Base-by-base conservation (phyloP, 1,140 invertebrate species). In the Bradynema listronoti region DNA sequence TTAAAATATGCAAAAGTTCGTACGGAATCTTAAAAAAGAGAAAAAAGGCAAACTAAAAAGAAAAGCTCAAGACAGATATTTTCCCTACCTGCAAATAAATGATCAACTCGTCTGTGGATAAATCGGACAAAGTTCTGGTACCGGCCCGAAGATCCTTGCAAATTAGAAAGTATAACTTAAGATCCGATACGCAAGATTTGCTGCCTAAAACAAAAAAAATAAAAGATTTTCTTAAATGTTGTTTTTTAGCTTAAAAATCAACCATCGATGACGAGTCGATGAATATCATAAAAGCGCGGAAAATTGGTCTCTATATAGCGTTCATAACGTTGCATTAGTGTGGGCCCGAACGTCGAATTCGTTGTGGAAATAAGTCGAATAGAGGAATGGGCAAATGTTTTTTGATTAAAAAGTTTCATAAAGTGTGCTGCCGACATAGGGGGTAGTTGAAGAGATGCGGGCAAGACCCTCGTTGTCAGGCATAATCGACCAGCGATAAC, bases 121-220 rank as follows among this genome's bases (percentile, higher is more conserved):
- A 34, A 29, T 70, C 62, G 29, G 33, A 27, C 4, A 70, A 51
- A 11, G 51, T 51, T 7, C 56, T 49, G 9, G 52, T 68, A 11
- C 57, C 69, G 7, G 19, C 34, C 1, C 30, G 11, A n/a, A 73
- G 32, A 19, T 57, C 63, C 39, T 42, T 27, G n/a, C 36, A 41
- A 16, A 71, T 41, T 16, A 33, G 32, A 32, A 41, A 70, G 25
- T 68, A 70, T 14, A 47, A 53, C 46, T 72, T 70, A 1, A 70
- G 41, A 36, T 70, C 68, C 19, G 49, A 16, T 27, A 71, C 49
- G 27, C 68, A 72, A 51, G 58, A 72, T 22, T 58, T 59, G 27
- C 63, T 68, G 9, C 68, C 68, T 69, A 39, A 36, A 73, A 46
- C n/a, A n/a, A n/a, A n/a, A n/a, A n/a, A n/a, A n/a, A n/a, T n/a